A percentile compares a stretch with the other conserved stretches of the same genome.
phyloP scores from a whole-genome alignment of 2,888 invertebrate species.

The Agrochola circellaris region DNA sequence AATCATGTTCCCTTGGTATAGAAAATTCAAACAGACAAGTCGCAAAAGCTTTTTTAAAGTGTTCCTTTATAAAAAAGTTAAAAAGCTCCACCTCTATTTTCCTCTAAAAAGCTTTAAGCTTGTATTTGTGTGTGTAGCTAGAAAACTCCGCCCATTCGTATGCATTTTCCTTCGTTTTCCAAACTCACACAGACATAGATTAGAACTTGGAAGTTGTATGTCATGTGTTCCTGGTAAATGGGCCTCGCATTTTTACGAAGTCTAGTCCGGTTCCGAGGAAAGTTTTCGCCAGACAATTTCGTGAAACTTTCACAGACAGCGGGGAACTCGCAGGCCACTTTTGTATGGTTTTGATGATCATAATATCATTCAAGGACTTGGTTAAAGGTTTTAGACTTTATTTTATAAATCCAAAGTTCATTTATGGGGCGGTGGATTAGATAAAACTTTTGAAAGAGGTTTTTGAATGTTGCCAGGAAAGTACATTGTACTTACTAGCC shows the following conservation, averaged over 20 bases:
- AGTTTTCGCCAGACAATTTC: neutral
- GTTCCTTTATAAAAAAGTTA: slow-evolving; percentile 76
- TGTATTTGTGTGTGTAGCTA: slow-evolving; percentile 57
- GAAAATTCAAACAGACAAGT: slow-evolving; percentile 89
- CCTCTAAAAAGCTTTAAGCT: slow-evolving; percentile 36
- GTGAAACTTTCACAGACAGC: neutral
- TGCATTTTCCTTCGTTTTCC: slow-evolving; percentile 21
- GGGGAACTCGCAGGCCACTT: neutral
- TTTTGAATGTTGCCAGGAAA: neutral
- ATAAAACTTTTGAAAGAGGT: neutral
- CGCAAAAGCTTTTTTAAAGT: slow-evolving; percentile 88
- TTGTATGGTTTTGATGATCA: neutral
- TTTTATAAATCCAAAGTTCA: neutral
- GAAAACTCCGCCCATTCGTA: slow-evolving; percentile 69
- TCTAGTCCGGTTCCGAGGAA: slow-evolving; percentile 56
- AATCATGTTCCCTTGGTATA: slow-evolving; percentile 80
- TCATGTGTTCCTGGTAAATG: slow-evolving; percentile 77
- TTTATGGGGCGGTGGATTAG: neutral
- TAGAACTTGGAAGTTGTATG: slow-evolving; percentile 56
- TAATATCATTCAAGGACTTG: neutral
- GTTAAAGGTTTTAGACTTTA: neutral
- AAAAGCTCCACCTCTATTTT: slow-evolving; percentile 72
- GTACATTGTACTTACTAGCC: neutral
- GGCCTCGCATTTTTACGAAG: slow-evolving; percentile 80
- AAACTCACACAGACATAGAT: slow-evolving; percentile 58